Percentiles rank a stretch among this genome's conserved stretches.
Evolutionary conservation across 2,888 invertebrate species (phyloP).

Genomic region (Anarsia innoxiella): DNA sequence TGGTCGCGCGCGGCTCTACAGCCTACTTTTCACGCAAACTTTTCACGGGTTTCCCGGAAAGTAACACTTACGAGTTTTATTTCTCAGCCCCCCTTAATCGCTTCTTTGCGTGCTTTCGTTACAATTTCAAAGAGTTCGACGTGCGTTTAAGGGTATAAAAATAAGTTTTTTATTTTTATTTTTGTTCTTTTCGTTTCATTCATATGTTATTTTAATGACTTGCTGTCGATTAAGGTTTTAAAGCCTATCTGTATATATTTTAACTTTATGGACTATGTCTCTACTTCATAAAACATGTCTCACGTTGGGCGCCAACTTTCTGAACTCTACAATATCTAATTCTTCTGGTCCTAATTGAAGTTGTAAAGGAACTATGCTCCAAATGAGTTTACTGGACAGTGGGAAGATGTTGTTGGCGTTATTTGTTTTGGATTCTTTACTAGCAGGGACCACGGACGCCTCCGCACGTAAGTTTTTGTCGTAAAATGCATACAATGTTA

Average conservation of each 20-base stretch:
- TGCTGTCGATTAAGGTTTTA: too few relatives aligned
- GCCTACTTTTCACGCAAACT: constrained; percentile 47
- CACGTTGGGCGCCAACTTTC: constrained; percentile 8
- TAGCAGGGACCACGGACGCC: constrained; percentile 52
- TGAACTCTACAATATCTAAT: too few relatives aligned
- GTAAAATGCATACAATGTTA: neutral
- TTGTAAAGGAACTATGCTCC: too few relatives aligned
- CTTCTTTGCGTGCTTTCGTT: constrained; percentile 62
- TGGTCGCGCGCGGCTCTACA: constrained; percentile 35
- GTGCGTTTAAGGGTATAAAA: constrained; percentile 42
- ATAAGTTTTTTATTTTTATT: constrained; percentile 25
- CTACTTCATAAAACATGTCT: neutral
- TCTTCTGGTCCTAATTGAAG: too few relatives aligned
- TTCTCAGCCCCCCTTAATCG: constrained; percentile 45
- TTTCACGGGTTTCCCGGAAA: constrained; percentile 62
- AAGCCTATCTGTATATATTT: too few relatives aligned
- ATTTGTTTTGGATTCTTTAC: constrained; percentile 57
- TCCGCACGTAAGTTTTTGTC: constrained; percentile 50
- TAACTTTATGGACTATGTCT: too few relatives aligned
- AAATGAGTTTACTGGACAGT: constrained; percentile 40
- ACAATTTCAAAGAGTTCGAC: constrained; percentile 43
- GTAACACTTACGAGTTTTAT: constrained; percentile 44
- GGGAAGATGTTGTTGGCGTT: constrained; percentile 47
- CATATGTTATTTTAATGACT: too few relatives aligned
- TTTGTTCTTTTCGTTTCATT: too few relatives aligned